These are phyloP conservation scores for Gymnarchus niloticus DNA, from an alignment of 2,113 vertebrate species.

Conservation along the genomic window DNA sequence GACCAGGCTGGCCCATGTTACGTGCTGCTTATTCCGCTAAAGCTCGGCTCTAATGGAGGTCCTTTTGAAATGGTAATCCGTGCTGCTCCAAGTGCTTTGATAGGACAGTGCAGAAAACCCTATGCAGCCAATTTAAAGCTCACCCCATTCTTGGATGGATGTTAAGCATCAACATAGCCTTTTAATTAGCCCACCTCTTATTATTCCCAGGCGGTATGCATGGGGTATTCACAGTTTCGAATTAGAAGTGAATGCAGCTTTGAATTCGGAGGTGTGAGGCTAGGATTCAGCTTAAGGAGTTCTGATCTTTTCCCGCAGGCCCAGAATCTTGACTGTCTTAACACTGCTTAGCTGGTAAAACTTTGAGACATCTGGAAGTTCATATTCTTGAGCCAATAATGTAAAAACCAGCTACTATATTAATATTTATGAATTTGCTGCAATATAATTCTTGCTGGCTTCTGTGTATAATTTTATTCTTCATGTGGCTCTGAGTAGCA, in stretches of 20 bases:
- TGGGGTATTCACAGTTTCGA: neutral
- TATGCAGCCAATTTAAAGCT: neutral
- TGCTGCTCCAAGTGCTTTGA: neutral
- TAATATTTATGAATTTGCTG: neutral
- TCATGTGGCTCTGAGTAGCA: neutral
- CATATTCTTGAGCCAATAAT: neutral
- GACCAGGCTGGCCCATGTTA: neutral
- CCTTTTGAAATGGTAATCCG: slow-evolving; percentile 28
- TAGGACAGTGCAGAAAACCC: neutral
- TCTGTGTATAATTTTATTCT: neutral
- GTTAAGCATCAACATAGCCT: too few relatives aligned
- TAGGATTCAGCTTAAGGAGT: neutral
- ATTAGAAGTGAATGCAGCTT: too few relatives aligned
- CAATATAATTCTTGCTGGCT: neutral
- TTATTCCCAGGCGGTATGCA: neutral
- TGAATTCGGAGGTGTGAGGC: neutral
- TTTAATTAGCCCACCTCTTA: slow-evolving; percentile 6
- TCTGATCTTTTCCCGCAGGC: too few relatives aligned
- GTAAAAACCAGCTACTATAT: neutral
- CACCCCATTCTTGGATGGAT: neutral
- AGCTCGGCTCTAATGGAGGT: neutral
- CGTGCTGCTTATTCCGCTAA: neutral
- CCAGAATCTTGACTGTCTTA: too few relatives aligned
- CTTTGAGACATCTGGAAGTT: neutral
- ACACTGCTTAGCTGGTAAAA: too few relatives aligned